Evolutionary conservation across 2,797 vertebrate genomes (phyloP), one percentile per base, ranked within the genome.

Genomic region (Mallotus villosus): DNA sequence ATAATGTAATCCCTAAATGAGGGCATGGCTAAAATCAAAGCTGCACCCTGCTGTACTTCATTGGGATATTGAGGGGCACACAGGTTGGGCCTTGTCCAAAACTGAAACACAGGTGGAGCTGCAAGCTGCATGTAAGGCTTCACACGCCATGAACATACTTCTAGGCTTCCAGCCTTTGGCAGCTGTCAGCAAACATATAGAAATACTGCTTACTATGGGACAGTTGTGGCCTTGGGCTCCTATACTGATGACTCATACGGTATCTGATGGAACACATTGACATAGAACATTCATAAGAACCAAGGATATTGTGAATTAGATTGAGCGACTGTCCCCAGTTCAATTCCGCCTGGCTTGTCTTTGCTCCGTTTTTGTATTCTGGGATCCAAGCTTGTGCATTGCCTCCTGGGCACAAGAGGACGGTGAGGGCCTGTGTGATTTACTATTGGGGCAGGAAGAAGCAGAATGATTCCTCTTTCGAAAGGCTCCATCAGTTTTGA

Each of bases 1-100:
- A 51, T 82, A 84, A 89, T 32, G 61, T 86, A 85, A 85, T 88
- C 83, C 69, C 68, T 64, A 53, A 68, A 74, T 60, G 37, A 80
- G 81, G 86, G 65, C 61, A 73, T n/a, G 22, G 64, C 71, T 41
- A 22, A 76, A 84, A 76, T 84, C 60, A 75, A 81, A 80, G 75
- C 76, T 66, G 61, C 17, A 57, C 71, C 74, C 72, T 60, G 34
- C 51, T 0, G 19, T 75, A 76, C 46, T 69, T 67, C 24, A 16
- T 1, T 29, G 67, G 72, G 67, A 77, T 75, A 74, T 8, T 25
- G n/a, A 69, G 74, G 63, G 77, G 51, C 46, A 19, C 16, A 1
- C 67, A 64, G n/a, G 21, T 34, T 62, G 58, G 58, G 41, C 8
- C 49, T 7, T 9, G 55, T 55, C 16, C 51, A 41, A 4, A 22